A percentile compares a stretch with the other conserved stretches of the same genome.
Evolutionary conservation across 2,113 vertebrate genomes (phyloP).

Genomic region (Prinia subflava): DNA sequence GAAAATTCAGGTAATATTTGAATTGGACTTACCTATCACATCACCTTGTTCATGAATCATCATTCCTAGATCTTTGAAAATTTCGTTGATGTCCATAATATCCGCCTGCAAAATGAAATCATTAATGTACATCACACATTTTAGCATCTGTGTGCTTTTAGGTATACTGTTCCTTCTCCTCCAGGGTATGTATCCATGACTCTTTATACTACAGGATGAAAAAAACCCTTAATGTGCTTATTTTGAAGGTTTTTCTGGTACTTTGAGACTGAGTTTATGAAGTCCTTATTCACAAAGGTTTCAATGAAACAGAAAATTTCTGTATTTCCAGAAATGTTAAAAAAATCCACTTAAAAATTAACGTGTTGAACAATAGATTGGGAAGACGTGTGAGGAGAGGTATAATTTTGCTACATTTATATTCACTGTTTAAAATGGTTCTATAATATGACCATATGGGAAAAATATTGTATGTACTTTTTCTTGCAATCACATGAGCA

Average conservation of each 20-base stretch:
- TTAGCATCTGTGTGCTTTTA: not conserved
- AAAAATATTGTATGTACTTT: not conserved
- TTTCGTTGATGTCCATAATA: constrained; percentile 96
- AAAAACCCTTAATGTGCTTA: not conserved
- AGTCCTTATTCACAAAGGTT: not conserved
- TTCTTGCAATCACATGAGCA: not conserved
- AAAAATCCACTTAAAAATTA: not conserved
- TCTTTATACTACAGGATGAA: not conserved
- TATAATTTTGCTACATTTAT: not conserved
- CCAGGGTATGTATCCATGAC: not conserved
- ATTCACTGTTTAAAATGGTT: not conserved
- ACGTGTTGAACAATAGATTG: not conserved
- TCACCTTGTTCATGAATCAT: constrained; percentile 99
- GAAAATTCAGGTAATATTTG: not conserved
- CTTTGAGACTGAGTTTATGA: not conserved
- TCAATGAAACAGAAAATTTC: not conserved
- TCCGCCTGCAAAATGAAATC: constrained; percentile 78
- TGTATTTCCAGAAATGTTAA: not conserved
- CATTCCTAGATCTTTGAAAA: constrained; percentile 96
- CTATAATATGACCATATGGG: not conserved
- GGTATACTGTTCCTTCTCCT: not conserved
- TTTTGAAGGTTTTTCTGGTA: not conserved
- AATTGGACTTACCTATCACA: constrained; percentile 86
- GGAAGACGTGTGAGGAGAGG: not conserved
- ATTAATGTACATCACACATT: not conserved